Conservation (phyloP, 2,888 invertebrate species). For the Epistrophe eligans region DNA sequence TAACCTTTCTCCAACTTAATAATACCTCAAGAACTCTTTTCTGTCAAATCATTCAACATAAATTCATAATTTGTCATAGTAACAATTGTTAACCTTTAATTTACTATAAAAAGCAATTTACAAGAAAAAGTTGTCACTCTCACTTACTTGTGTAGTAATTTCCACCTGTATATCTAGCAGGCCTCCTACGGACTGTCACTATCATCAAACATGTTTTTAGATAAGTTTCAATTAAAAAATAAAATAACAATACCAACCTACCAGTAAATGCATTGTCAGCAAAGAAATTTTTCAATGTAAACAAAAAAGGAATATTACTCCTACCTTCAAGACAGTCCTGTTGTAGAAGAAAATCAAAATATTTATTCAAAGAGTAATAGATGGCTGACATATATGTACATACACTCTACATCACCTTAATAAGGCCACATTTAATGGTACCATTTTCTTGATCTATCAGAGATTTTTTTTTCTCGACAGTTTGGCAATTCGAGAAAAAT, state of each 20-base stretch:
- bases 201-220: neutral
- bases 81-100: neutral
- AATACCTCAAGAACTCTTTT: too few species aligned
- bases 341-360: neutral
- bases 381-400: too few species aligned
- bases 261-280: neutral
- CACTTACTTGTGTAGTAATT: neutral
- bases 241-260: neutral
- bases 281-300: neutral
- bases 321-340: neutral
- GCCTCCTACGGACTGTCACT: neutral
- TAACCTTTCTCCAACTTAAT: too few species aligned
- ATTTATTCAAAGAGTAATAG: neutral
- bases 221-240: conserved; percentile 6
- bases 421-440: neutral
- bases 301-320: neutral
- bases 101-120: neutral
- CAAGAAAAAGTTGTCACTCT: neutral
- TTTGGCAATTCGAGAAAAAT: too few species aligned
- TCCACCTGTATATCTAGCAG: neutral
- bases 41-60: neutral
- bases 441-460: too few species aligned
- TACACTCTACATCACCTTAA: neutral
- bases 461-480: too few species aligned
- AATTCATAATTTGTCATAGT: neutral